phyloP scores from a whole-genome alignment of 2,888 invertebrate species.

The Polyploca ridens region DNA sequence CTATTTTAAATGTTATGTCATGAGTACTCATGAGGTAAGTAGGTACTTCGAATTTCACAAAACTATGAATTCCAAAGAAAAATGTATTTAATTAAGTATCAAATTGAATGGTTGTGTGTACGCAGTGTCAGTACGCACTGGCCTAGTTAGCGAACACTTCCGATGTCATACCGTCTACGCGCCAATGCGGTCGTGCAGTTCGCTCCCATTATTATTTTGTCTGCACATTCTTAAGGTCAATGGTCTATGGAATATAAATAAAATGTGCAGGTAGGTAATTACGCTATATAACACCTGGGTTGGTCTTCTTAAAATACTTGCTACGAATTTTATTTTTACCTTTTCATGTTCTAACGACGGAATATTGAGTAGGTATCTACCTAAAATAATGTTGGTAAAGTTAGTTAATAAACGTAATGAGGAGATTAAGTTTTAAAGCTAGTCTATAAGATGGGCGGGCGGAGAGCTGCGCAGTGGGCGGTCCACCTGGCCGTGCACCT shows the following conservation, averaged over 20 bases:
- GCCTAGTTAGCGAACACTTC: conserved; percentile 50
- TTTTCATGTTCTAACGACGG: no score
- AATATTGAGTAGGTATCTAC: no score
- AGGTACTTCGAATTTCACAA: not conserved
- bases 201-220: conserved; percentile 27
- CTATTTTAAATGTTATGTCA: not conserved
- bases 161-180: conserved; percentile 51
- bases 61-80: not conserved
- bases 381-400: conserved; percentile 26
- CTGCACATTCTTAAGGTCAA: conserved; percentile 40
- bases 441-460: conserved; percentile 48
- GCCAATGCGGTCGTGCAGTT: conserved; percentile 55
- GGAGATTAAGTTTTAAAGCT: conserved; percentile 58
- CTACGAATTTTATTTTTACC: no score
- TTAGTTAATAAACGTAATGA: conserved; percentile 43
- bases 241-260: conserved; percentile 17
- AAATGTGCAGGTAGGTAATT: not conserved
- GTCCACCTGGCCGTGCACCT: conserved; percentile 24
- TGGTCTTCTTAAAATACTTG: no score
- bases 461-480: conserved; percentile 34
- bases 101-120: conserved; percentile 1
- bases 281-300: not conserved
- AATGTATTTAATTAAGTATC: not conserved
- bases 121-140: conserved; percentile 33
- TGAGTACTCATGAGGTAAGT: no score